A percentile compares a stretch with the other conserved stretches of the same genome.
Conservation (phyloP, 2,888 invertebrate species). For the Leuctra nigra region DNA sequence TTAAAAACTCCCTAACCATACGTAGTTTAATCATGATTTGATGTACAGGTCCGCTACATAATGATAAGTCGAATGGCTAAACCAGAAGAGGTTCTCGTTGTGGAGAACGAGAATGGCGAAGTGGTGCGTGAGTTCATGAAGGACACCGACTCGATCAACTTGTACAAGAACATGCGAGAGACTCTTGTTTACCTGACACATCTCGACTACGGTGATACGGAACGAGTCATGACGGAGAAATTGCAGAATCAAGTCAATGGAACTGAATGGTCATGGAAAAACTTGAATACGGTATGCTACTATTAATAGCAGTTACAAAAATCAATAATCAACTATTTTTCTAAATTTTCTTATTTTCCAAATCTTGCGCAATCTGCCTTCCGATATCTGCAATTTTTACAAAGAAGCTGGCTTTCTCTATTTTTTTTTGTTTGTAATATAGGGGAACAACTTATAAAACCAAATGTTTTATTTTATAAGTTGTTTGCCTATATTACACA, state of each 20-base stretch:
- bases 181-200: slow-evolving; percentile 97
- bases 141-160: slow-evolving; percentile 98
- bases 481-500: too few species aligned
- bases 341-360: too few species aligned
- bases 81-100: slow-evolving; percentile 98
- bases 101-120: slow-evolving; percentile 99
- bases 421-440: too few species aligned
- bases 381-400: too few species aligned
- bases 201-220: slow-evolving; percentile 96
- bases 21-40: not conserved
- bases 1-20: too few species aligned
- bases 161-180: slow-evolving; percentile 99
- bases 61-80: slow-evolving; percentile 99
- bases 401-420: too few species aligned
- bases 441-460: too few species aligned
- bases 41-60: slow-evolving; percentile 69
- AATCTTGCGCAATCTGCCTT: too few species aligned
- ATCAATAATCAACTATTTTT: too few species aligned
- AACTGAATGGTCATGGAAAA: slow-evolving; percentile 99
- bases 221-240: slow-evolving; percentile 98
- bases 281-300: slow-evolving; percentile 78
- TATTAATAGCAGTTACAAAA: too few species aligned
- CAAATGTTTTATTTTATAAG: too few species aligned
- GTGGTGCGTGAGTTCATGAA: slow-evolving; percentile 99
- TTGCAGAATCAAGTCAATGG: slow-evolving; percentile 97